phyloP scores from a whole-genome alignment of 2,113 vertebrate species.

The Coreoperca whiteheadi region DNA sequence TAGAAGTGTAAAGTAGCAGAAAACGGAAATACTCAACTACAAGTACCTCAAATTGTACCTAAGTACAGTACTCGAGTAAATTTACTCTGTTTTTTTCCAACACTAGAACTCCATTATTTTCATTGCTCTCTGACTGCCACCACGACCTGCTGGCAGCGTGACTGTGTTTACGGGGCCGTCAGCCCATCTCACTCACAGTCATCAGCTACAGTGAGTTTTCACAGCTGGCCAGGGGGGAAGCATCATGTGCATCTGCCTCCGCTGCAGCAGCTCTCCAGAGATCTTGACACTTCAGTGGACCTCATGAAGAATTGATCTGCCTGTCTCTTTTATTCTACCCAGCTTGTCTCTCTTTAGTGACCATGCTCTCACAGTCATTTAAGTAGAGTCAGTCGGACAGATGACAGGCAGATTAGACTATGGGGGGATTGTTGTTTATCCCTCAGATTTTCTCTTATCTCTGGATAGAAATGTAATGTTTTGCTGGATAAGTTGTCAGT shows the following conservation, averaged over 20 bases:
- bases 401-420: constrained; percentile 55
- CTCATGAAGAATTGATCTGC: constrained; percentile 79
- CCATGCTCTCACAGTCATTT: constrained; percentile 56
- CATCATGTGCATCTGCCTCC: constrained; percentile 50
- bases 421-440: constrained; percentile 29
- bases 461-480: constrained; percentile 29
- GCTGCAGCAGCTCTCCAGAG: constrained; percentile 60
- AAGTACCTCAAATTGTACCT: background rate
- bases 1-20: background rate
- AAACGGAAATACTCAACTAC: constrained; percentile 15
- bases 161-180: constrained; percentile 30
- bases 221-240: constrained; percentile 52
- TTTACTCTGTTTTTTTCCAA: background rate
- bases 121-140: constrained; percentile 3
- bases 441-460: constrained; percentile 36
- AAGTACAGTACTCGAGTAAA: constrained; percentile 9
- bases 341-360: constrained; percentile 60
- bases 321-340: constrained; percentile 61
- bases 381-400: constrained; percentile 50
- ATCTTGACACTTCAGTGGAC: constrained; percentile 65
- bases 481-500: constrained; percentile 40
- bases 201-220: constrained; percentile 50
- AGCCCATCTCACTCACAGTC: constrained; percentile 39
- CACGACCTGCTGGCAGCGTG: constrained; percentile 2
- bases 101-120: background rate